These are phyloP conservation scores for Mesorhabditis sp. DNA, from an alignment of 2,888 invertebrate genomes.

Conservation along the genomic window DNA sequence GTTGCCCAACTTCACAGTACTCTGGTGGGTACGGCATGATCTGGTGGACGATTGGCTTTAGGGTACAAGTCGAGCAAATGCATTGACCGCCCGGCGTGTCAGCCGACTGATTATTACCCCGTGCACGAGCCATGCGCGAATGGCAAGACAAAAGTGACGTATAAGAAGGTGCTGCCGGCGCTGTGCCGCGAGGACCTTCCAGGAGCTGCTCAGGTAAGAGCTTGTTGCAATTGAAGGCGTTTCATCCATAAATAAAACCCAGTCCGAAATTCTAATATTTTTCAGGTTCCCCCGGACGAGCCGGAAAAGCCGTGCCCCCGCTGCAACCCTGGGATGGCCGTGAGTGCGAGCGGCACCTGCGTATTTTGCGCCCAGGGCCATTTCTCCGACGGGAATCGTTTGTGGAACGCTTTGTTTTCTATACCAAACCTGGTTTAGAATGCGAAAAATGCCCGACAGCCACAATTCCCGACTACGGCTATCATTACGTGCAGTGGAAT, in stretches of 20 bases:
- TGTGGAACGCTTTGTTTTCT: neutral
- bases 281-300: conserved; percentile 27
- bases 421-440: conserved; percentile 21
- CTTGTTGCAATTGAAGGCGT: no score
- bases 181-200: conserved; percentile 62
- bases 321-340: conserved; percentile 66
- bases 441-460: conserved; percentile 61
- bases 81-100: conserved; percentile 62
- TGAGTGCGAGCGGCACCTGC: conserved; percentile 60
- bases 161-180: conserved; percentile 65
- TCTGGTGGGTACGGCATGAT: conserved; percentile 29
- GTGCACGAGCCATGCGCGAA: conserved; percentile 61
- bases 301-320: conserved; percentile 61
- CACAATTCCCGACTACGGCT: conserved; percentile 64
- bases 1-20: conserved; percentile 59
- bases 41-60: conserved; percentile 24
- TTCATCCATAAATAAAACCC: neutral
- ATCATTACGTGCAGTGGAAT: conserved; percentile 62
- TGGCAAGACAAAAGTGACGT: conserved; percentile 57
- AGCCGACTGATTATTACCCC: conserved; percentile 63
- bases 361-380: conserved; percentile 62
- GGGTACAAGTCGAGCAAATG: conserved; percentile 62
- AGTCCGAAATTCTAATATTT: conserved; percentile 19
- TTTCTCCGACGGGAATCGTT: conserved; percentile 60
- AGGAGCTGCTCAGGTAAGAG: conserved; percentile 60